Evolutionary conservation across 2,113 vertebrate genomes (phyloP).

Genomic region (Callocephalon fimbriatum): DNA sequence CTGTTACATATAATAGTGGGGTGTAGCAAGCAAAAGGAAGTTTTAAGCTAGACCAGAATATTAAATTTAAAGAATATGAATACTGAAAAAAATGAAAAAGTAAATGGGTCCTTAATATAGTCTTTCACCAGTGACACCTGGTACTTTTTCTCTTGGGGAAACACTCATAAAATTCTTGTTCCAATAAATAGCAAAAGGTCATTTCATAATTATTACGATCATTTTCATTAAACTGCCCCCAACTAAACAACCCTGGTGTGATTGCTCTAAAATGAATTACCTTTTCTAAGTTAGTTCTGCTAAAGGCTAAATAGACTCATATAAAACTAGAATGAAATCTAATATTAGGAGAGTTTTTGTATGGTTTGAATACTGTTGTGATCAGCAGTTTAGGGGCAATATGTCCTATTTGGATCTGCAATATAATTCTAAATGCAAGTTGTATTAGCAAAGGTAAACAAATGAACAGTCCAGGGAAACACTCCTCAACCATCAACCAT

Average conservation of each 20-base stretch:
- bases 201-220: not conserved
- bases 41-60: not conserved
- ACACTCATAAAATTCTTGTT: not conserved
- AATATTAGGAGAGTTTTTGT: not conserved
- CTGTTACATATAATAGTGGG: rapidly evolving
- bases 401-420: not conserved
- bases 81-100: not conserved
- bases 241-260: not conserved
- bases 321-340: not conserved
- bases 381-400: not conserved
- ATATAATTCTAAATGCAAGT: not conserved
- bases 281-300: conserved; percentile 45
- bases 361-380: not conserved
- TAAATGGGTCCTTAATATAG: not conserved
- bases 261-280: not conserved
- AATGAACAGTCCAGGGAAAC: not conserved
- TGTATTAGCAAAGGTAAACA: not conserved
- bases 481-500: not conserved
- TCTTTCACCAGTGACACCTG: not conserved
- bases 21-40: not conserved
- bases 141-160: not conserved
- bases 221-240: conserved; percentile 23
- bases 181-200: conserved; percentile 24
- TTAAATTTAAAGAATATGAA: not conserved
- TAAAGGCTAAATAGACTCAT: not conserved